Evolutionary conservation across 2,113 vertebrate genomes (phyloP).

Genomic region (Emydocephalus ijimae): DNA sequence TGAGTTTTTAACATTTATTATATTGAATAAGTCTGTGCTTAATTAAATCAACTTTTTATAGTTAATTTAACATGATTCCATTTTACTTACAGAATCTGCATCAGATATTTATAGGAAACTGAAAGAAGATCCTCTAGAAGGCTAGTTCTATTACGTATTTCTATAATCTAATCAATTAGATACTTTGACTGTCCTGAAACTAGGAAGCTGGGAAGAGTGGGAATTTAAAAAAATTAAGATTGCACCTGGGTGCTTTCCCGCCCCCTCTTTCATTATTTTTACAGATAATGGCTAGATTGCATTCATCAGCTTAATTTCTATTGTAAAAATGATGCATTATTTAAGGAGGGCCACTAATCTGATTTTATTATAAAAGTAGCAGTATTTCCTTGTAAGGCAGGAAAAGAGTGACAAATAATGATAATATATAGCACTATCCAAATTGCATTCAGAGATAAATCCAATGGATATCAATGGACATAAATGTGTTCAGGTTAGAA

Average conservation of each 20-base stretch:
- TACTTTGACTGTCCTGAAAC: not conserved
- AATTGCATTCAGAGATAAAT: not conserved
- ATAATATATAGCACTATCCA: not conserved
- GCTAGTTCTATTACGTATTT: slow-evolving; percentile 39
- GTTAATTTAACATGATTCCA: slow-evolving; percentile 79
- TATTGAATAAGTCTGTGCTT: slow-evolving; percentile 80
- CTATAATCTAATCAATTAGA: slow-evolving; percentile 18
- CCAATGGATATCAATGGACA: not conserved
- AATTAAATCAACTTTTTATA: slow-evolving; percentile 84
- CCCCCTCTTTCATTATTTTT: slow-evolving; percentile 39
- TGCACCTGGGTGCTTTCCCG: not conserved
- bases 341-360: not conserved
- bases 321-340: slow-evolving; percentile 33
- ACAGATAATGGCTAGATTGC: slow-evolving; percentile 11
- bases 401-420: slow-evolving; percentile 41
- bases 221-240: not conserved
- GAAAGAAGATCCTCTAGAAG: slow-evolving; percentile 60
- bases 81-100: slow-evolving; percentile 71
- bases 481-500: not conserved
- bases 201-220: not conserved
- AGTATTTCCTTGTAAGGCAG: slow-evolving; percentile 38
- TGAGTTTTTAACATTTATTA: slow-evolving; percentile 85
- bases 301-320: slow-evolving; percentile 24
- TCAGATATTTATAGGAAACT: slow-evolving; percentile 67
- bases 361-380: slow-evolving; percentile 29